Conservation (phyloP, 2,888 invertebrate genomes). For the Minunthozetes semirufus region DNA sequence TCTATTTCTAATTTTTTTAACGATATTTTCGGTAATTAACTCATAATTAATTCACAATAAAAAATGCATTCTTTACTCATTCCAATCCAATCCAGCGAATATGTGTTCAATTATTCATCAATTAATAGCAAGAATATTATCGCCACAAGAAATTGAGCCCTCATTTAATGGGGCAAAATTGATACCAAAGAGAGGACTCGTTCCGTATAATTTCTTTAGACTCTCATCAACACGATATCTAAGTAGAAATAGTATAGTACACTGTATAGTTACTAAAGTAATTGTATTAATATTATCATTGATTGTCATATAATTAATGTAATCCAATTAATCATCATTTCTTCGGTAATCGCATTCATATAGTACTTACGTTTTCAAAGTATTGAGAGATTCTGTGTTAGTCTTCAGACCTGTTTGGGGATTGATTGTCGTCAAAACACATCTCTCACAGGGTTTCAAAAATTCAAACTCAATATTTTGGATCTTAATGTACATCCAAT, state of each 20-base stretch:
- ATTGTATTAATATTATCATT: no score
- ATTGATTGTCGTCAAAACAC: constrained; percentile 35
- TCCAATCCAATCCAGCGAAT: no score
- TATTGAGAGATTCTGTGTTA: constrained; percentile 30
- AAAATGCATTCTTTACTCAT: no score
- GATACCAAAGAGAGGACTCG: constrained; percentile 32
- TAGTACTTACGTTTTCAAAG: constrained; percentile 25
- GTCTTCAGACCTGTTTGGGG: constrained; percentile 36
- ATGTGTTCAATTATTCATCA: neutral
- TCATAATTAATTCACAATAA: neutral
- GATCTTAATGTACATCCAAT: constrained; percentile 33
- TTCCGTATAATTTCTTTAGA: constrained; percentile 17
- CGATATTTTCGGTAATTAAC: neutral
- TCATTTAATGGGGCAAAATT: constrained; percentile 15
- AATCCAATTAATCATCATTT: no score
- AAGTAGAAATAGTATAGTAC: no score
- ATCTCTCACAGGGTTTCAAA: constrained; percentile 34
- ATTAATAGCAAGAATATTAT: neutral
- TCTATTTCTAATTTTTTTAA: constrained; percentile 13
- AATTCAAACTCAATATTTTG: neutral
- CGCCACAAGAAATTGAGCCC: constrained; percentile 9
- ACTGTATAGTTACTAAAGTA: no score
- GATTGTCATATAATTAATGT: no score
- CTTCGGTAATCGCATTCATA: no score
- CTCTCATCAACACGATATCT: constrained; percentile 16